Base-by-base conservation (phyloP, 2,888 invertebrate species). In the Macrophya annulata region DNA sequence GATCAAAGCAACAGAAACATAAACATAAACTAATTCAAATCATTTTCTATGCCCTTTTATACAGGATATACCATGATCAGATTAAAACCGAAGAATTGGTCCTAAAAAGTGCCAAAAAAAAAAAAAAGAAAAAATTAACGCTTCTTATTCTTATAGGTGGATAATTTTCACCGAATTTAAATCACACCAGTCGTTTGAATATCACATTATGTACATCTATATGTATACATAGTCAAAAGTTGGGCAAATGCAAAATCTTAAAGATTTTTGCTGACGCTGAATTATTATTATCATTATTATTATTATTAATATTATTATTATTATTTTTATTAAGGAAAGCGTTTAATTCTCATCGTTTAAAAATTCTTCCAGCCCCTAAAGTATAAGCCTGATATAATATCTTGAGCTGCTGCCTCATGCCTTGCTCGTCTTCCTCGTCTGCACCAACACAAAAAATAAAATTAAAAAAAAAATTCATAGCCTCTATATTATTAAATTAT, bases 291-390 rank as follows among this genome's bases (percentile, higher is more conserved):
- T 55, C n/a, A 55, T 74, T 74, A 74, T 74, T 74, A 43, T 55
- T 17, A 55, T 55, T 51, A 51, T 51, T 51, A 15, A 15, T 12
- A 55, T 79, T 40, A 79, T 74, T 74, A 74, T 74, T 15, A 68
- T 68, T 40, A 37, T 72, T 72, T 10, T 72, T 74, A 43, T 81
- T 59, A 81, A 81, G 43, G 81, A 43, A 43, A 62, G 40, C 59
- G 62, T 81, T 81, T 81, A 81, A 81, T 81, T 81, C 62, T 62
- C 43, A 62, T 81, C 81, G 40, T 62, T 81, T 21, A 81, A 81
- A 81, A 81, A 81, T 43, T 81, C n/a, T 45, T 9, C 81, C 59
- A 12, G 37, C 6, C 55, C 55, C 31, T 17, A 21, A 59, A 43
- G 40, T 81, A 21, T 81, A 62, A 81, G 81, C 62, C 43, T 81